These are phyloP conservation scores for Coleophora deauratella DNA, from an alignment of 2,888 invertebrate genomes.

Conservation along the genomic window DNA sequence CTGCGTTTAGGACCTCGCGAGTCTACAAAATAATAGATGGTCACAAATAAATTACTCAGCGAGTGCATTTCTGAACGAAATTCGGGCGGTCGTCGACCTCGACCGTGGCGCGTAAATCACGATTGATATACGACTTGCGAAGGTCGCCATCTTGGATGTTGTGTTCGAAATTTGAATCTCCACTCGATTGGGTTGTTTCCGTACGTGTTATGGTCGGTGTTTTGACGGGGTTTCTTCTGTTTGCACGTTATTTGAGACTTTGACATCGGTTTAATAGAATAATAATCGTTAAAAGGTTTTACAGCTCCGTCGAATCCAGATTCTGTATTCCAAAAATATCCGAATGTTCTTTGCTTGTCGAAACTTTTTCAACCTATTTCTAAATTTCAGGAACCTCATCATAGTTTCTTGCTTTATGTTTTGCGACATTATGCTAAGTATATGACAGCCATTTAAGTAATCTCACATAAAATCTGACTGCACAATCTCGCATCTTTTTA, in stretches of 20 bases:
- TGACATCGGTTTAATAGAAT: constrained; percentile 17
- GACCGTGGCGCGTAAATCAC: constrained; percentile 69
- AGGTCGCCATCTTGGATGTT: constrained; percentile 70
- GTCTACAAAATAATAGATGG: constrained; percentile 74
- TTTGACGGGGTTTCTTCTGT: constrained; percentile 18
- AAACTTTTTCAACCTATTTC: not conserved
- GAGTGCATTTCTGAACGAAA: constrained; percentile 72
- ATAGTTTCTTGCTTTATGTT: too few species aligned
- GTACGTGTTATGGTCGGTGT: constrained; percentile 34
- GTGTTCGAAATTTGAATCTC: constrained; percentile 67
- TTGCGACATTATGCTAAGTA: too few species aligned
- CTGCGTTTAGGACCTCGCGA: constrained; percentile 73
- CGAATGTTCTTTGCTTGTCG: not conserved
- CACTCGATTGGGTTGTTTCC: constrained; percentile 49
- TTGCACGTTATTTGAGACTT: constrained; percentile 8
- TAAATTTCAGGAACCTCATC: too few species aligned
- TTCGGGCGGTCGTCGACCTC: constrained; percentile 70
- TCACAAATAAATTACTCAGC: constrained; percentile 70
- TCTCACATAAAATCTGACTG: constrained; percentile 34
- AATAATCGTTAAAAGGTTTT: constrained; percentile 1
- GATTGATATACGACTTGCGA: constrained; percentile 67
- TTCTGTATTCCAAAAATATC: too few species aligned
- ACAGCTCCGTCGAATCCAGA: not conserved
- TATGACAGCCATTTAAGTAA: constrained; percentile 14
- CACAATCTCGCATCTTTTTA: constrained; percentile 14